Evolutionary conservation across 23 tunicate genomes (phyloP).

Genomic region (Clavelina lepadiformis): DNA sequence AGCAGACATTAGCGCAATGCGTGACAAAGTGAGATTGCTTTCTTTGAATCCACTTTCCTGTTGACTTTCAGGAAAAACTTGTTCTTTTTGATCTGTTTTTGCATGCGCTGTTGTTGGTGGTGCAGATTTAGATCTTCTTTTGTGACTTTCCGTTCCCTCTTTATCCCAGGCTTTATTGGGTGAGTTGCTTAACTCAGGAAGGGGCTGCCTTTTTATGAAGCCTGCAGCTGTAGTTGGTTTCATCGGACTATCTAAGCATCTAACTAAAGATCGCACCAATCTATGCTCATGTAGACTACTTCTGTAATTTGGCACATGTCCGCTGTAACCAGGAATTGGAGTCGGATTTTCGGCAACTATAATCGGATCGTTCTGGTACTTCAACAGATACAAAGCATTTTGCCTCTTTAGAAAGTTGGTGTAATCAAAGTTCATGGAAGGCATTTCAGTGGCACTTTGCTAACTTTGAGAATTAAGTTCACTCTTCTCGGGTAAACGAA

Average conservation of each 20-base stretch:
- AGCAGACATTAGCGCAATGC: conserved; percentile 59
- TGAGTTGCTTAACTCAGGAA: conserved; percentile 17
- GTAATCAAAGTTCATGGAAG: conserved; percentile 70
- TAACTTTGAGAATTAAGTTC: too few species aligned
- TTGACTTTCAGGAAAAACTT: background rate
- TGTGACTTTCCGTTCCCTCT: too few species aligned
- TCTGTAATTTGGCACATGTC: conserved; percentile 73
- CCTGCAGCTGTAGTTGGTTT: conserved; percentile 85
- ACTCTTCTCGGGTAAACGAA: too few species aligned
- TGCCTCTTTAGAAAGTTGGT: conserved; percentile 75
- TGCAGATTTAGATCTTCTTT: conserved; percentile 46
- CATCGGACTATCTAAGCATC: conserved; percentile 68
- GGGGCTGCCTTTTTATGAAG: too few species aligned
- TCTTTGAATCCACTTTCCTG: background rate
- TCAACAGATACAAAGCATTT: conserved; percentile 62
- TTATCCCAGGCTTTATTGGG: too few species aligned
- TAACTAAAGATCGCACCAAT: conserved; percentile 66
- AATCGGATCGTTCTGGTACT: conserved; percentile 81
- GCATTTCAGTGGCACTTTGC: too few species aligned
- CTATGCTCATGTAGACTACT: conserved; percentile 61
- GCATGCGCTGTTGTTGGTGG: conserved; percentile 27
- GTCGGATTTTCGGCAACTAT: conserved; percentile 47
- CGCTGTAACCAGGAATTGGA: conserved; percentile 70
- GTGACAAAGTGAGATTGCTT: conserved; percentile 25
- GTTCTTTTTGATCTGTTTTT: background rate